A percentile compares a stretch with the other conserved stretches of the same genome.
Evolutionary conservation across 2,888 invertebrate species (phyloP).

Genomic region (Pollenia labialis): DNA sequence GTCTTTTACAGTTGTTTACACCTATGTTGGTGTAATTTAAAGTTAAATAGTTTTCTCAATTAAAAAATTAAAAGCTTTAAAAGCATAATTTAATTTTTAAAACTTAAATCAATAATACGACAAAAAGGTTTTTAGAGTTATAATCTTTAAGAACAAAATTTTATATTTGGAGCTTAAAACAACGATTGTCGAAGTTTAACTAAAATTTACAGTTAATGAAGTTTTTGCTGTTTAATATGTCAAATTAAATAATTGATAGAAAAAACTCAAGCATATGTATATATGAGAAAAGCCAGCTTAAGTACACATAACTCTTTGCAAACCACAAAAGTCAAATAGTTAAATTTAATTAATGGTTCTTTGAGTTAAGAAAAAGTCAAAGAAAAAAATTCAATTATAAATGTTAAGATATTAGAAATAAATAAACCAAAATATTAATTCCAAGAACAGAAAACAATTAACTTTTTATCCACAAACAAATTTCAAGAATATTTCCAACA

Average conservation of each 20-base stretch:
- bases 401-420: background rate
- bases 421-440: background rate
- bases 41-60: too few relatives aligned
- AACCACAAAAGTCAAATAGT: conserved; percentile 19
- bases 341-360: background rate
- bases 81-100: too few relatives aligned
- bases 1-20: too few relatives aligned
- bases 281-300: conserved; percentile 16
- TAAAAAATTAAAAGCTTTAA: too few relatives aligned
- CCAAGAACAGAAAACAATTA: background rate
- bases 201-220: background rate
- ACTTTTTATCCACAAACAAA: background rate
- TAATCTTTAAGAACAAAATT: too few relatives aligned
- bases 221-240: background rate
- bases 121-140: too few relatives aligned
- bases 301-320: conserved; percentile 1
- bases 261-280: background rate
- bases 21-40: too few relatives aligned
- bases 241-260: background rate
- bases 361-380: background rate
- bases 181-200: too few relatives aligned
- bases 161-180: too few relatives aligned
- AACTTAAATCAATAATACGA: too few relatives aligned
- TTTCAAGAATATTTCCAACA: background rate
- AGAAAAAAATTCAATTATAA: conserved; percentile 5